A percentile compares a stretch with the other conserved stretches of the same genome.
Conservation (phyloP, 2,113 vertebrate genomes). For the Garra rufa region DNA sequence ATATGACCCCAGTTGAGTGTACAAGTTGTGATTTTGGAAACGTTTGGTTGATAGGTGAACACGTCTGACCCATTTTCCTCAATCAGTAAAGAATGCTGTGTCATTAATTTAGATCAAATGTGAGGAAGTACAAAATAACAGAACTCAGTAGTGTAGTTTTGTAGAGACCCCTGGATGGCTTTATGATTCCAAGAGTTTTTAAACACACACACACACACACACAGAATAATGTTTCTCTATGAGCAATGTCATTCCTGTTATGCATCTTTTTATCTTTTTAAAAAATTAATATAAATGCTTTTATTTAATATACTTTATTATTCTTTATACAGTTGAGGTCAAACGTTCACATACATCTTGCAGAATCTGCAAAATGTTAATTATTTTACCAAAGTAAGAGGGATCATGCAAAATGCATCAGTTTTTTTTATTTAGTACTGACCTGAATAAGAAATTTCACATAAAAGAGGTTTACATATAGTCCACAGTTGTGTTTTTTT, state of each 20-base stretch:
- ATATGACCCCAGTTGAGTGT: constrained; percentile 30
- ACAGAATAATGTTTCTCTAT: not conserved
- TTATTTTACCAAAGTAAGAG: too few species aligned
- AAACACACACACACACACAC: not conserved
- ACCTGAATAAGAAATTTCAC: too few species aligned
- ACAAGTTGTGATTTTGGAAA: not conserved
- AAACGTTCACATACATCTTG: too few species aligned
- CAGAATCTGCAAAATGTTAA: too few species aligned
- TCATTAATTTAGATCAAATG: constrained; percentile 56
- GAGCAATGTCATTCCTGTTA: not conserved
- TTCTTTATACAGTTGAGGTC: too few species aligned
- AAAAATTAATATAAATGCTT: not conserved
- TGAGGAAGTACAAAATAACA: constrained; percentile 67
- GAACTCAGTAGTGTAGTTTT: not conserved
- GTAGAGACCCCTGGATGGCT: not conserved
- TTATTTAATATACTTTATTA: too few species aligned
- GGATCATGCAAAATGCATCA: too few species aligned
- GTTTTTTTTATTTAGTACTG: too few species aligned
- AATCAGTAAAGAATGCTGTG: constrained; percentile 1
- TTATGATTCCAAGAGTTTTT: not conserved
- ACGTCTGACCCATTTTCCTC: constrained; percentile 59
- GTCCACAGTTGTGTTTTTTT: too few species aligned
- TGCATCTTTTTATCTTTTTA: not conserved
- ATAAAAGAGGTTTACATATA: too few species aligned
- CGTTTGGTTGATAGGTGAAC: constrained; percentile 42